Evolutionary conservation across 2,888 invertebrate species (phyloP).

Genomic region (Microctonus hyperodae): DNA sequence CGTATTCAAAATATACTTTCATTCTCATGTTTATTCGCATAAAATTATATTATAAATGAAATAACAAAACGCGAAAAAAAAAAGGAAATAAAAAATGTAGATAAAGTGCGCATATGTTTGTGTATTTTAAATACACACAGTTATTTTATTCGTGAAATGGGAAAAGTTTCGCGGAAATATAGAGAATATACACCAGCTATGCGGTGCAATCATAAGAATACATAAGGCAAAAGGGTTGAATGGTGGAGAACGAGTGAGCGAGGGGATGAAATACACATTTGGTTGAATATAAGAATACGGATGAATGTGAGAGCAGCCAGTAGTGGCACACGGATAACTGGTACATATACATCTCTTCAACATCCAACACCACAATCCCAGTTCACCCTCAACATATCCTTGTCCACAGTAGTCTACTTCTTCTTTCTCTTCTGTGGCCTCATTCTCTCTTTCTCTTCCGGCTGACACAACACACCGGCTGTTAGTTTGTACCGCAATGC

Average conservation of each 20-base stretch:
- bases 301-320: constrained; percentile 10
- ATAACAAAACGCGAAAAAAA: neutral
- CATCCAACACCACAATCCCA: constrained; percentile 22
- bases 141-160: constrained; percentile 16
- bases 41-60: neutral
- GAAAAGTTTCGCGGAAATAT: constrained; percentile 8
- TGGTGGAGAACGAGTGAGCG: neutral
- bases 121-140: constrained; percentile 12
- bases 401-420: neutral
- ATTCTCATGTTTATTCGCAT: neutral
- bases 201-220: constrained; percentile 1
- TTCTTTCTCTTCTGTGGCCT: neutral
- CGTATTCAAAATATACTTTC: neutral
- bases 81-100: no score
- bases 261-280: constrained; percentile 2
- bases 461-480: constrained; percentile 28
- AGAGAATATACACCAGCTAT: constrained; percentile 1
- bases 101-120: constrained; percentile 15
- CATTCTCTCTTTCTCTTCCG: constrained; percentile 3
- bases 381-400: constrained; percentile 17
- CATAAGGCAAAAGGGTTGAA: neutral
- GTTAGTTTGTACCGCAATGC: constrained; percentile 36
- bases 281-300: constrained; percentile 16
- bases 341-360: neutral
- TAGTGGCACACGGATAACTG: neutral